Evolutionary conservation across 2,113 vertebrate species (phyloP).

Genomic region (Oceanites oceanicus): DNA sequence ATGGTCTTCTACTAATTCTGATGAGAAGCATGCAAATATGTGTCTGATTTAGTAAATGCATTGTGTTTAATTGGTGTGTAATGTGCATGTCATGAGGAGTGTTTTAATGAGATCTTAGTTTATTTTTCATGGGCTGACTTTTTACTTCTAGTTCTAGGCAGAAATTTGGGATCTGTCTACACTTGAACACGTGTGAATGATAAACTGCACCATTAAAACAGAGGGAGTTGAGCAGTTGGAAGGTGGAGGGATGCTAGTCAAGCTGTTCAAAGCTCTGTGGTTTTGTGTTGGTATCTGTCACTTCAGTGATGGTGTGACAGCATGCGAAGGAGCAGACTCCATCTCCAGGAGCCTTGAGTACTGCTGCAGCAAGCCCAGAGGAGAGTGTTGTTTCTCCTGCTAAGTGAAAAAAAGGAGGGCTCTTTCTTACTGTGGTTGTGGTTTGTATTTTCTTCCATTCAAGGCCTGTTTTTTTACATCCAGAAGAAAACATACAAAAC

Average conservation of each 20-base stretch:
- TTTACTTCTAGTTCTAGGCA: background rate
- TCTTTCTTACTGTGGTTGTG: background rate
- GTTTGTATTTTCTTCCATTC: background rate
- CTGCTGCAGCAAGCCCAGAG: background rate
- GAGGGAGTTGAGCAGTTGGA: background rate
- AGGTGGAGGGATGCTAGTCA: background rate
- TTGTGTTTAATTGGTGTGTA: background rate
- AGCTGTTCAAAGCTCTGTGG: background rate
- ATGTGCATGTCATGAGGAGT: background rate
- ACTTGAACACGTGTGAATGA: background rate
- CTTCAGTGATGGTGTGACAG: background rate
- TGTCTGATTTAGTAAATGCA: background rate
- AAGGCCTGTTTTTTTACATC: background rate
- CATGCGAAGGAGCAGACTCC: background rate
- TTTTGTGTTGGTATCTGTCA: background rate
- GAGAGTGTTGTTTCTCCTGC: background rate
- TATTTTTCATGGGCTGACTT: background rate
- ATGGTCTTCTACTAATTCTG: background rate
- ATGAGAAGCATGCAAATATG: background rate
- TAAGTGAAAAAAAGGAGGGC: background rate
- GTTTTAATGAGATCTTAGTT: background rate
- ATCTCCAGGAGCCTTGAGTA: background rate
- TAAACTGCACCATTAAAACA: background rate
- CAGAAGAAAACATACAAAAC: background rate
- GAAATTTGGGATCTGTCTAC: background rate